Evolutionary conservation across 2,888 invertebrate genomes (phyloP), one percentile per base, ranked within the genome.

Genomic region (Ectemnius lituratus): DNA sequence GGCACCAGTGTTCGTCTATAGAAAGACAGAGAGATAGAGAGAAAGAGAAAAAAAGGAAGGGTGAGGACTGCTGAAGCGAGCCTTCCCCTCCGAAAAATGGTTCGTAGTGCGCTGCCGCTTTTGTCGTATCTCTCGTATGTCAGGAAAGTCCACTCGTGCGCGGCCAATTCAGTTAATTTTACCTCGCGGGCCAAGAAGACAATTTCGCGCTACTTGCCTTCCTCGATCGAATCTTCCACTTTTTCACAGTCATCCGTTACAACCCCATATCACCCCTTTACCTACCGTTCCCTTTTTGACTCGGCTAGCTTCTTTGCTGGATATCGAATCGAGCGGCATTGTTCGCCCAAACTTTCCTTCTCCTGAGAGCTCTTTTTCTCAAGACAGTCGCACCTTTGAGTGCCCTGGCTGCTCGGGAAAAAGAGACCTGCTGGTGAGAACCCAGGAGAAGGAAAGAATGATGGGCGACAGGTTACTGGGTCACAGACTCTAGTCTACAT

Each of bases 91-190:
- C n/a, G n/a, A 37, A 28, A 23, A 62, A 18, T 37, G 14, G 28
- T 14, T 64, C 67, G n/a, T 62, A 57, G 59, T 27, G 67, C 60
- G 62, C 56, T 60, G 20, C 45, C 46, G 69, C 37, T 67, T 65
- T 75, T 64, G 62, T 65, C 61, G 27, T 62, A 20, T 6, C 49
- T 52, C 28, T 45, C 46, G 49, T 63, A 72, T 67, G 63, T 68
- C 70, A 64, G 62, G 66, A 68, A 72, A 45, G 75, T 57, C 78
- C 78, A 73, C 78, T 79, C 72, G 68, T 79, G 79, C 79, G 72
- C 75, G 56, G 52, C 78, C 78, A 77, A 79, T 78, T 79, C 76
- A 75, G 76, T 84, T 80, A 75, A 76, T 79, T 78, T 76, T 72
- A 69, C 72, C 64, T 70, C 66, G 64, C 65, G 63, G 73, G 75